Conservation (phyloP, 1,140 invertebrate genomes). For the Hetaerina americana region DNA sequence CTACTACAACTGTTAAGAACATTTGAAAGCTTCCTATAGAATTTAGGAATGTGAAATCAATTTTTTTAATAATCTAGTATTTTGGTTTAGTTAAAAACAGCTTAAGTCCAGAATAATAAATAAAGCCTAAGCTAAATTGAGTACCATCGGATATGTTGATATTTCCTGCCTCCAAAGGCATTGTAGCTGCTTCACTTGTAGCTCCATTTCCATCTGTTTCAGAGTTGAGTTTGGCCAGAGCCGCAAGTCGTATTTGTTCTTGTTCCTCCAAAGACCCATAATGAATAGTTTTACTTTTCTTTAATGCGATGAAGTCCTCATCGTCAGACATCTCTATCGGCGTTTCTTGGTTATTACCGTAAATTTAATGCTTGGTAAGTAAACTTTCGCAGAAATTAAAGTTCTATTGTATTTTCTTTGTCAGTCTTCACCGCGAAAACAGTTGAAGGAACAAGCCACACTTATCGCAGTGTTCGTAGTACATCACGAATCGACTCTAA, state of each 20-base stretch:
- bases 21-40: too few relatives aligned
- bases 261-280: constrained; percentile 80
- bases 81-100: too few relatives aligned
- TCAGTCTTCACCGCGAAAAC: not conserved
- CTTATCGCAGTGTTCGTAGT: too few relatives aligned
- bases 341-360: too few relatives aligned
- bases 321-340: constrained; percentile 66
- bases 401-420: not conserved
- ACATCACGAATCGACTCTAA: too few relatives aligned
- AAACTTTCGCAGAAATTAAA: not conserved
- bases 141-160: constrained; percentile 61
- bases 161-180: constrained; percentile 35
- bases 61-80: too few relatives aligned
- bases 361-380: not conserved
- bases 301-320: constrained; percentile 59
- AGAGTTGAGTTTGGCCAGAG: not conserved
- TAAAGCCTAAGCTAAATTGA: too few relatives aligned
- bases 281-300: constrained; percentile 63
- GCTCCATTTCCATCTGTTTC: constrained; percentile 22
- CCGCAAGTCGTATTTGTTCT: constrained; percentile 29
- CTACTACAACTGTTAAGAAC: too few relatives aligned
- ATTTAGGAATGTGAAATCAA: too few relatives aligned
- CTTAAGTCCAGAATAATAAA: too few relatives aligned
- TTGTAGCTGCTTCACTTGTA: constrained; percentile 31
- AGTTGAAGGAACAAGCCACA: too few relatives aligned